phyloP scores from a whole-genome alignment of 1,140 invertebrate genomes.

The Magallana gigas region DNA sequence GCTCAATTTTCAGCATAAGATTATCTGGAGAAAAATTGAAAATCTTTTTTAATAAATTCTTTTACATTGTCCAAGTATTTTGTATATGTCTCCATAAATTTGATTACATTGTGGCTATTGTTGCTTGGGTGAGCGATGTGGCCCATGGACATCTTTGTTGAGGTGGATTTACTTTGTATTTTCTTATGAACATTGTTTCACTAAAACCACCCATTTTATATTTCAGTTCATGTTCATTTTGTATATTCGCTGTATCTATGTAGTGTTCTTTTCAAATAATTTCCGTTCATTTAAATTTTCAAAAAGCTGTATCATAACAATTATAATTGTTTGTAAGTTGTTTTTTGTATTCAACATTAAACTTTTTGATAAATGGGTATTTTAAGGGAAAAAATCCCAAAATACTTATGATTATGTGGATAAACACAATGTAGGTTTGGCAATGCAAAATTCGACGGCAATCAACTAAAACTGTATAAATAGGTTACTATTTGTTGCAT shows the following conservation, averaged over 20 bases:
- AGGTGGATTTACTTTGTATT: too few relatives aligned
- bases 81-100: too few relatives aligned
- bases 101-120: too few relatives aligned
- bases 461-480: conserved; percentile 25
- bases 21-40: too few relatives aligned
- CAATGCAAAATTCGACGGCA: conserved; percentile 53
- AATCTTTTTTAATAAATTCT: too few relatives aligned
- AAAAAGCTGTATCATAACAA: conserved; percentile 21
- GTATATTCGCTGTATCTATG: background rate
- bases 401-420: conserved; percentile 1
- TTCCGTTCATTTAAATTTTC: conserved; percentile 32
- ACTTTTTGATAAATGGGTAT: background rate
- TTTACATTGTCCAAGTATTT: too few relatives aligned
- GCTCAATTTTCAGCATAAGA: too few relatives aligned
- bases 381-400: conserved; percentile 13
- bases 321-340: too few relatives aligned
- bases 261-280: background rate
- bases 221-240: conserved; percentile 24
- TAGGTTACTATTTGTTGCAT: background rate
- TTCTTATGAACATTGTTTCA: background rate
- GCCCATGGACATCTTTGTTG: too few relatives aligned
- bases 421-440: conserved; percentile 29
- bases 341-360: background rate
- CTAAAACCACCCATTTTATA: background rate
- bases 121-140: too few relatives aligned